Percentiles rank a stretch among this genome's conserved stretches.
Evolutionary conservation across 1,140 invertebrate genomes (phyloP).

Genomic region (Epicauta chinensis): DNA sequence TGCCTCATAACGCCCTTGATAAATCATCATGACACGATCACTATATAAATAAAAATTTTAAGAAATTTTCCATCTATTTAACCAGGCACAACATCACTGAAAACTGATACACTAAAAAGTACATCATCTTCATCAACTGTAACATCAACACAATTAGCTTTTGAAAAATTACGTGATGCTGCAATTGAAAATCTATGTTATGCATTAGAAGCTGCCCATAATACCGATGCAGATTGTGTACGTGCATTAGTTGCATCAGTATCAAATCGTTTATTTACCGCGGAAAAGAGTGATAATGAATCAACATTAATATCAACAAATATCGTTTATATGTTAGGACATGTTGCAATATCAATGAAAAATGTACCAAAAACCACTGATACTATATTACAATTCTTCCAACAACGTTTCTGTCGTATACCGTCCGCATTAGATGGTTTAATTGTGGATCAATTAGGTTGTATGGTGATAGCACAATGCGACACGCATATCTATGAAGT

Average conservation of each 20-base stretch:
- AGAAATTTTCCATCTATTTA: too few relatives aligned
- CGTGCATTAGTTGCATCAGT: constrained; percentile 90
- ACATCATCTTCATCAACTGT: constrained; percentile 18
- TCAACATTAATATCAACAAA: constrained; percentile 89
- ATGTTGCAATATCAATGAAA: constrained; percentile 90
- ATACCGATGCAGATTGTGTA: constrained; percentile 84
- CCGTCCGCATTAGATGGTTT: constrained; percentile 83
- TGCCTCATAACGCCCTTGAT: too few relatives aligned
- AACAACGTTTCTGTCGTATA: constrained; percentile 89
- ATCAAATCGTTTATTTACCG: constrained; percentile 90
- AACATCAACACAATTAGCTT: constrained; percentile 55
- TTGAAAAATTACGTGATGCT: constrained; percentile 84
- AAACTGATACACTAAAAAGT: background rate
- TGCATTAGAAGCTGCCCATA: constrained; percentile 82
- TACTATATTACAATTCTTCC: constrained; percentile 95
- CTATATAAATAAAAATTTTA: too few relatives aligned
- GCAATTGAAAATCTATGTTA: constrained; percentile 95
- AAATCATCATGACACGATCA: too few relatives aligned
- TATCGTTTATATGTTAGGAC: constrained; percentile 94
- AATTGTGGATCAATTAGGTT: constrained; percentile 95
- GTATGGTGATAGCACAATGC: constrained; percentile 91
- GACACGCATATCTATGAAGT: constrained; percentile 83
- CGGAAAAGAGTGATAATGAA: constrained; percentile 77
- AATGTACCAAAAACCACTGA: constrained; percentile 88
- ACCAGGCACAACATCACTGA: too few relatives aligned